Evolutionary conservation across 2,113 vertebrate genomes (phyloP).

Genomic region (Willisornis vidua): DNA sequence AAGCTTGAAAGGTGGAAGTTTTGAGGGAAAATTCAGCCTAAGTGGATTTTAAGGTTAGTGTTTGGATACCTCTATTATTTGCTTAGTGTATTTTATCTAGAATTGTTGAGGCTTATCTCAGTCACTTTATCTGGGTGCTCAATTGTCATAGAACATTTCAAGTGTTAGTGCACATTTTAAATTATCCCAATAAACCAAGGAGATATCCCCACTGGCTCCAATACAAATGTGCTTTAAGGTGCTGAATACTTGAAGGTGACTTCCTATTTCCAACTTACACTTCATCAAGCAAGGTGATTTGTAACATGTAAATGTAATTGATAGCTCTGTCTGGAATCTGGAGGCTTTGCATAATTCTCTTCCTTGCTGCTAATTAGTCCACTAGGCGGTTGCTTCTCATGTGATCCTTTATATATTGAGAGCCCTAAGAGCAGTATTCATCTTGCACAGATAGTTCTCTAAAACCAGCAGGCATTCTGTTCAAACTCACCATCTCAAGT

Average conservation of each 20-base stretch:
- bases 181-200: not conserved
- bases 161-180: not conserved
- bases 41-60: not conserved
- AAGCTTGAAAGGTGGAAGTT: not conserved
- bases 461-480: not conserved
- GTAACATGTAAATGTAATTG: not conserved
- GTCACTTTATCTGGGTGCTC: not conserved
- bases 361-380: not conserved
- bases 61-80: conserved; percentile 5
- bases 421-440: not conserved
- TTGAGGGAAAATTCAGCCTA: not conserved
- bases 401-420: not conserved
- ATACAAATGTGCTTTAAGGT: not conserved
- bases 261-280: not conserved
- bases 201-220: not conserved
- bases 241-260: not conserved
- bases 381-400: not conserved
- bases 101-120: conserved; percentile 9
- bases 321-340: not conserved
- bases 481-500: not conserved
- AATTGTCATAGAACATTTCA: not conserved
- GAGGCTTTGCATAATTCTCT: not conserved
- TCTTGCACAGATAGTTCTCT: not conserved
- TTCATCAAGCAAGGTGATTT: conserved; percentile 7
- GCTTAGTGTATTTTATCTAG: not conserved